These are phyloP conservation scores for Chrysodeixis includens DNA, from an alignment of 2,888 invertebrate species.

Conservation along the genomic window DNA sequence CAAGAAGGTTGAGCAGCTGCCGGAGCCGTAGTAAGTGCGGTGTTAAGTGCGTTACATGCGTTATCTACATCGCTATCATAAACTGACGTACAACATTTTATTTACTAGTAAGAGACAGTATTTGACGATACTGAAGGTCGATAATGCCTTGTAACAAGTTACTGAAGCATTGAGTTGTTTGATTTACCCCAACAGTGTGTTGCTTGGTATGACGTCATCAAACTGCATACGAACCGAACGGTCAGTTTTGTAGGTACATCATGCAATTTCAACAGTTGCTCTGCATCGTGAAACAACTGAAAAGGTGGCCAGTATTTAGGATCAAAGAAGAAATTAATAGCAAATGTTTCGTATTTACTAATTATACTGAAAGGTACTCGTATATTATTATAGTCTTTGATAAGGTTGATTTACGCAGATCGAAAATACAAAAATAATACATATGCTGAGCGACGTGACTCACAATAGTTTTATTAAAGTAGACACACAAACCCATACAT, in stretches of 20 bases:
- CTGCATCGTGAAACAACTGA: neutral
- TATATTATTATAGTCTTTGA: too few species aligned
- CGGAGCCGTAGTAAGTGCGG: slow-evolving; percentile 25
- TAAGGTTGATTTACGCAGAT: neutral
- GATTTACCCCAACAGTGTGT: too few species aligned
- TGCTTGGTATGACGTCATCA: neutral
- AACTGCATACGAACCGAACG: neutral
- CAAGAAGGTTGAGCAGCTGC: slow-evolving; percentile 59
- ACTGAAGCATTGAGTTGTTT: too few species aligned
- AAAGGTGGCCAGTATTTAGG: too few species aligned
- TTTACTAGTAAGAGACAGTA: slow-evolving; percentile 13
- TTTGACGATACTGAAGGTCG: neutral
- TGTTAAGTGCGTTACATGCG: slow-evolving; percentile 25
- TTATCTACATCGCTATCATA: slow-evolving; percentile 23
- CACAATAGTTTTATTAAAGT: neutral
- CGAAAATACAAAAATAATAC: too few species aligned
- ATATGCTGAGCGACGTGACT: neutral
- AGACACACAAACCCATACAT: too few species aligned
- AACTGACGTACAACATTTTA: slow-evolving; percentile 13
- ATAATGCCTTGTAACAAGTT: neutral
- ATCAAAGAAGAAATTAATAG: too few species aligned
- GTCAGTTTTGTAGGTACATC: neutral
- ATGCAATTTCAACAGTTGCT: neutral
- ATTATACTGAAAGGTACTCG: too few species aligned
- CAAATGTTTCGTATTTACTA: too few species aligned